Base-by-base conservation (phyloP, 2,888 invertebrate species). In the Alcis repandata region DNA sequence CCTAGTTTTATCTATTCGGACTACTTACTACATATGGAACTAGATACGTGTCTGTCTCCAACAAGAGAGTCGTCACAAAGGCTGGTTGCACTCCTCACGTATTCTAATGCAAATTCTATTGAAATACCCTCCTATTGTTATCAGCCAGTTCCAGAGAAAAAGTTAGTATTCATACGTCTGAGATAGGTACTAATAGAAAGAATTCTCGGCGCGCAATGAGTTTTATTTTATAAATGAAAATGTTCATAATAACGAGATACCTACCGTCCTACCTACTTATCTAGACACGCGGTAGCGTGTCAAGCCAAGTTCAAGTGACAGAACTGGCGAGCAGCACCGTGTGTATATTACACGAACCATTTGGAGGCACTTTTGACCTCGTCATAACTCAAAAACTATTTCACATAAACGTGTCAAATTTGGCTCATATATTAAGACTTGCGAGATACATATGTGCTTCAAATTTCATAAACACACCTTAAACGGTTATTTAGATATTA, bases 41-140 rank as follows among this genome's bases (percentile, higher is more conserved):
- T 17, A 32, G 27, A 43, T 36, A 33, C 19, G n/a, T 32, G n/a
- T 45, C 57, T 63, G 53, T 62, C 67, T 68, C 61, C 63, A 53
- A 45, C 63, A 57, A 66, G 57, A 40, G 51, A 52, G 64, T 56
- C 80, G 78, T 83, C 84, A 88, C 89, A 89, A 89, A 89, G 84
- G 82, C 78, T 87, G 84, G 82, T 78, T 88, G 88, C 89, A 87
- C 86, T 88, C 82, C 75, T 83, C 78, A 82, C 82, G 86, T 86
- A 91, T 91, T 91, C 88, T 90, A 87, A 92, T 92, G 92, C 89
- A 90, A 91, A 91, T 91, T 86, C 86, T 85, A 90, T 90, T 90
- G 90, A 90, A 91, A 91, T 84, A 78, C 83, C 77, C 79, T 76
- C 78, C 85, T 78, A 89, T 91, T 91, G 90, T 90, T 89, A 88